These are phyloP conservation scores for Crypturellus tataupa DNA, from an alignment of 2,797 vertebrate species.

Conservation along the genomic window DNA sequence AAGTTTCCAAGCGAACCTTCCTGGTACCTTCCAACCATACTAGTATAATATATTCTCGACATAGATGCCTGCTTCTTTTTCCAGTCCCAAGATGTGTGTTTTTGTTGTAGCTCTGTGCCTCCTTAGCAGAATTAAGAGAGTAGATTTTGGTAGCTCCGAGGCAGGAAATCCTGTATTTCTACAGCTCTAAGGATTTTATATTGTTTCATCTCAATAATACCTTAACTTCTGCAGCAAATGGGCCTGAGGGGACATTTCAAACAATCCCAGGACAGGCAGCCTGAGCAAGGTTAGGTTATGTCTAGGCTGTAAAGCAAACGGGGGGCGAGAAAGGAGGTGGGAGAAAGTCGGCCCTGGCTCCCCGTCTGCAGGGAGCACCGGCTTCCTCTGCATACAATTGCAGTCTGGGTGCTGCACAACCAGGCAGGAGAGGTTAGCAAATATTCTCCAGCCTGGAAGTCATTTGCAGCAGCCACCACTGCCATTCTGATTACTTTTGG, in stretches of 20 bases:
- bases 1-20: neutral
- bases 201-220: conserved; percentile 16
- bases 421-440: neutral
- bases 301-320: neutral
- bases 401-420: neutral
- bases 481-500: neutral
- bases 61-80: neutral
- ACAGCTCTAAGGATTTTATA: conserved; percentile 26
- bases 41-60: neutral
- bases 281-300: neutral
- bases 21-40: neutral
- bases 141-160: neutral
- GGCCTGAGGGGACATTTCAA: neutral
- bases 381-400: neutral
- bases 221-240: neutral
- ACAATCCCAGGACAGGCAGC: neutral
- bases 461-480: neutral
- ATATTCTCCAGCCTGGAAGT: neutral
- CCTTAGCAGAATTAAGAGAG: neutral
- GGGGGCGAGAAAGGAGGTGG: neutral
- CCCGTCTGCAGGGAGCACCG: neutral
- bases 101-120: neutral
- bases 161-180: conserved; percentile 58
- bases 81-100: neutral
- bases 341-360: neutral